Evolutionary conservation across 2,888 invertebrate species (phyloP).

Genomic region (Galerucella pusilla): DNA sequence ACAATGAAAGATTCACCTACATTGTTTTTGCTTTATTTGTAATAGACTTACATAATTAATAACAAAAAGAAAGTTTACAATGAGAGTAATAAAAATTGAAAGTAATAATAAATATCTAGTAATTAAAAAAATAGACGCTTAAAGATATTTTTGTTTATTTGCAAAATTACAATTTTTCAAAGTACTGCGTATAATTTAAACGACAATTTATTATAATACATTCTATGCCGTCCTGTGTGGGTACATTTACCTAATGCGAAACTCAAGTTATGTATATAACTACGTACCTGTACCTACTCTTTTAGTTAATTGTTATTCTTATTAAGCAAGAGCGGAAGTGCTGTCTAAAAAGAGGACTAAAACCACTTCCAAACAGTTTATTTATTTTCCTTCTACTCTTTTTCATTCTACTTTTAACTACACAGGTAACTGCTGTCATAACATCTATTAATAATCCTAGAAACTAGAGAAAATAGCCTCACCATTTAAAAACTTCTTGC

Average conservation of each 20-base stretch:
- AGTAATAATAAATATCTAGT: neutral
- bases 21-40: neutral
- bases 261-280: constrained; percentile 17
- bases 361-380: constrained; percentile 4
- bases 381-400: constrained; percentile 7
- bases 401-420: constrained; percentile 19
- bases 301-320: constrained; percentile 35
- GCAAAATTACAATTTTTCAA: neutral
- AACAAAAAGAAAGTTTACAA: neutral
- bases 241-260: constrained; percentile 18
- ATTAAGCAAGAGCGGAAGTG: constrained; percentile 40
- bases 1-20: neutral
- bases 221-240: neutral
- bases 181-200: neutral
- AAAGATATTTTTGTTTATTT: neutral
- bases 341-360: constrained; percentile 12
- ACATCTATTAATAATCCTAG: constrained; percentile 42
- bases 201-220: neutral
- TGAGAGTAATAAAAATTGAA: neutral
- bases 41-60: constrained; percentile 4
- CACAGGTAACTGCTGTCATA: constrained; percentile 34
- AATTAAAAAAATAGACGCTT: no score
- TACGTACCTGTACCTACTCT: constrained; percentile 16
- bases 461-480: constrained; percentile 44
- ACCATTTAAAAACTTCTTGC: constrained; percentile 46